These are phyloP conservation scores for Belgica antarctica DNA, from an alignment of 2,888 invertebrate genomes.

Conservation along the genomic window DNA sequence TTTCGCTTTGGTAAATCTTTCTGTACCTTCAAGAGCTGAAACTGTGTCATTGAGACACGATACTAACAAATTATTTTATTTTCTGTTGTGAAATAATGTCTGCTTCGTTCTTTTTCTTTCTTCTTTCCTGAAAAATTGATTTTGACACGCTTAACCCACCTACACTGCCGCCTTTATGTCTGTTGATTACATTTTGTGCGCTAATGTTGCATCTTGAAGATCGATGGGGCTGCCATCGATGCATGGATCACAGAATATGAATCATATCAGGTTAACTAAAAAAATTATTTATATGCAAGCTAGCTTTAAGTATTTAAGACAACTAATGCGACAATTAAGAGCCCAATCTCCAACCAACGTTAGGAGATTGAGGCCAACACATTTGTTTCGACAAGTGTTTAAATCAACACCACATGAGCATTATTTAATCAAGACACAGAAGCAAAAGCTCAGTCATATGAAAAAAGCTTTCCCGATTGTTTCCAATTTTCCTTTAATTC, in stretches of 20 bases:
- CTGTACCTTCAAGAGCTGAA: background rate
- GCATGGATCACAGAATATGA: slow-evolving; percentile 49
- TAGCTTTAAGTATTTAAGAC: slow-evolving; percentile 13
- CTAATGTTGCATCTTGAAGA: slow-evolving; percentile 45
- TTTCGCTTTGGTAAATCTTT: background rate
- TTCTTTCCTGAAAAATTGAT: slow-evolving; percentile 4
- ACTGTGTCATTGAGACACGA: no score
- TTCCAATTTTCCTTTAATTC: slow-evolving; percentile 45
- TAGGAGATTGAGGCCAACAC: no score
- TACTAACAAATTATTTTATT: background rate
- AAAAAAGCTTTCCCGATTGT: slow-evolving; percentile 36
- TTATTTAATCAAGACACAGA: no score
- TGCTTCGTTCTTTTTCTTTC: no score
- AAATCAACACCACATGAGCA: no score
- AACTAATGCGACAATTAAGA: no score
- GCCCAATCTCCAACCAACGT: no score
- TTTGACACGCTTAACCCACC: slow-evolving; percentile 19
- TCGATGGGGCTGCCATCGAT: slow-evolving; percentile 54
- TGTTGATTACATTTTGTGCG: slow-evolving; percentile 29
- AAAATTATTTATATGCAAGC: slow-evolving; percentile 1
- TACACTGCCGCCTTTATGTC: slow-evolving; percentile 28
- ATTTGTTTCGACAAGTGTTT: no score
- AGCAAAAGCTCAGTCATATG: background rate
- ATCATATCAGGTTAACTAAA: slow-evolving; percentile 50
- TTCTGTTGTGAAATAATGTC: slow-evolving; percentile 19